Conservation (phyloP, 1,140 invertebrate genomes). For the Anoplophora glabripennis region DNA sequence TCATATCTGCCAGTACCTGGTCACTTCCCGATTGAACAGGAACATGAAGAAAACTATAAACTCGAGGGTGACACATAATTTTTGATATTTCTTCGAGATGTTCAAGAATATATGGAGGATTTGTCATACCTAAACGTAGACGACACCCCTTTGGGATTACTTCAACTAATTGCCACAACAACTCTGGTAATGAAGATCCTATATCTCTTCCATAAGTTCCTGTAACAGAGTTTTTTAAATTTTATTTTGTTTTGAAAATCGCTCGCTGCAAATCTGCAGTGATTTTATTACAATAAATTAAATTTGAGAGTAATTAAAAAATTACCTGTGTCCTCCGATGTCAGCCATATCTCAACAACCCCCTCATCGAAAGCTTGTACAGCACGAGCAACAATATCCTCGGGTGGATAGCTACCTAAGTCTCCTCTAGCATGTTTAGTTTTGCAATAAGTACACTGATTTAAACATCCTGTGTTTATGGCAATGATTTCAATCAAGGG, state of each 20-base stretch:
- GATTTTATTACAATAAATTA: too few relatives aligned
- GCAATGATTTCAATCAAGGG: slow-evolving; percentile 96
- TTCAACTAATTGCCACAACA: slow-evolving; percentile 83
- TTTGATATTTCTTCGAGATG: slow-evolving; percentile 89
- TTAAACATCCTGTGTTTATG: slow-evolving; percentile 96
- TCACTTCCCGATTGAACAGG: slow-evolving; percentile 97
- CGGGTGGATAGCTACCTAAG: slow-evolving; percentile 87
- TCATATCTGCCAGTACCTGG: slow-evolving; percentile 92
- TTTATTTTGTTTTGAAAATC: background rate
- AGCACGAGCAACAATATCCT: slow-evolving; percentile 77
- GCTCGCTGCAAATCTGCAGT: background rate
- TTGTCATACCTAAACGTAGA: slow-evolving; percentile 92
- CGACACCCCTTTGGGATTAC: slow-evolving; percentile 89
- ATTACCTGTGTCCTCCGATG: slow-evolving; percentile 90
- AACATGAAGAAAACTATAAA: slow-evolving; percentile 95
- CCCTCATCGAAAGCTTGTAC: slow-evolving; percentile 88
- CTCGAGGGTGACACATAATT: slow-evolving; percentile 83
- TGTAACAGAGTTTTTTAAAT: slow-evolving; percentile 30
- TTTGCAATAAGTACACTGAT: slow-evolving; percentile 98
- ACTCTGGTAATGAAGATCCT: slow-evolving; percentile 79
- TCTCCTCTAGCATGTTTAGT: slow-evolving; percentile 97
- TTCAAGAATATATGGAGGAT: slow-evolving; percentile 97
- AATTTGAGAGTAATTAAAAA: background rate
- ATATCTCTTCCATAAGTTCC: slow-evolving; percentile 95
- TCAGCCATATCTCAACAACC: slow-evolving; percentile 96